Conservation (phyloP, 2,888 invertebrate genomes). For the Scotopteryx bipunctaria region DNA sequence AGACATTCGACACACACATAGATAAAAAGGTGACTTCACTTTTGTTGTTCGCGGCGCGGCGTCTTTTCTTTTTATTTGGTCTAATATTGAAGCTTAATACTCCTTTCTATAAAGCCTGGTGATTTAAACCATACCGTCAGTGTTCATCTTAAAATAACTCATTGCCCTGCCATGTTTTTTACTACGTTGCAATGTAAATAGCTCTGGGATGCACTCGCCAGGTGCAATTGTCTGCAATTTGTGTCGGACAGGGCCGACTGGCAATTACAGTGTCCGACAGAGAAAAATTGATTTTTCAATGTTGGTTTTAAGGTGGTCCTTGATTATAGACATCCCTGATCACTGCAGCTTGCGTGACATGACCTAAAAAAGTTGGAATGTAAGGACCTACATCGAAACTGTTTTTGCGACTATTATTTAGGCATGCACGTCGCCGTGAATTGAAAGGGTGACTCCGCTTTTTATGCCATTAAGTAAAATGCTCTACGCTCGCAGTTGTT, state of each 20-base stretch:
- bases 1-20: no score
- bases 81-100: not conserved
- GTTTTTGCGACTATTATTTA: conserved; percentile 23
- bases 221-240: conserved; percentile 76
- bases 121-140: conserved; percentile 10
- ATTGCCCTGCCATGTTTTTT: conserved; percentile 35
- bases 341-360: conserved; percentile 24
- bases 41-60: not conserved
- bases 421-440: conserved; percentile 5
- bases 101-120: not conserved
- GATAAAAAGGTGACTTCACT: no score
- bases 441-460: conserved; percentile 7
- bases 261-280: conserved; percentile 72
- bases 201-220: conserved; percentile 54
- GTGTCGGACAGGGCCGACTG: conserved; percentile 55
- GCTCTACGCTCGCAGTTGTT: not conserved
- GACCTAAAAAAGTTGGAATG: conserved; percentile 30
- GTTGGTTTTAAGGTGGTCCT: conserved; percentile 66
- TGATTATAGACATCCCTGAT: conserved; percentile 42
- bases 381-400: conserved; percentile 22
- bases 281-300: conserved; percentile 75
- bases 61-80: no score
- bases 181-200: conserved; percentile 60
- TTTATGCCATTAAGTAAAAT: not conserved
- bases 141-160: conserved; percentile 29